Base-by-base conservation (phyloP, 2,113 vertebrate species). In the Aplodontia rufa region DNA sequence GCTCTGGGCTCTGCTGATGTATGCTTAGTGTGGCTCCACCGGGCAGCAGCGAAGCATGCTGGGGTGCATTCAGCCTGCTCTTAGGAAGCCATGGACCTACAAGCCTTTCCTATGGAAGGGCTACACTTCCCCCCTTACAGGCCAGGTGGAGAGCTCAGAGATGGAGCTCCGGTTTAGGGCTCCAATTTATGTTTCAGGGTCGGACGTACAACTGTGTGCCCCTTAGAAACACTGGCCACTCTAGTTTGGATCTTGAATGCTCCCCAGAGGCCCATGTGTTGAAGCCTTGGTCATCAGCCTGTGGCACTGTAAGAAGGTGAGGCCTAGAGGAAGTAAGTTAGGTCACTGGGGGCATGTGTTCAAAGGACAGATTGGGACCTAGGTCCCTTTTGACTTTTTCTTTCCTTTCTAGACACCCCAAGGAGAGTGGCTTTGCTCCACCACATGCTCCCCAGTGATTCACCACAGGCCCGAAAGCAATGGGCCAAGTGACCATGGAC, bases 61-160 rank as follows among this genome's bases (percentile, higher is more conserved):
- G n/a, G 35, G 14, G 28, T 1, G 3, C 32, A n/a, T 26, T 37
- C 49, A 22, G 26, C 47, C 72, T 40, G 12, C 42, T 9, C 51
- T 45, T 14, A 30, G 82, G 45, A 90, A 76, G 55, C 4, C 2
- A 17, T 16, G 42, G 66, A 5, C 20, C 71, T 32, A 49, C 47
- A 0, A 1, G 49, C n/a, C 14, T 28, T 47, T 51, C 68, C 71
- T 5, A 1, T 0, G 19, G 17, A 47, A 11, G 42, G 30, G 3
- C 42, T 42, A 10, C 0, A 10, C 51, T 66, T 53, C 55, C 81
- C 22, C 28, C 35, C 51, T 1, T 11, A 26, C 71, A 72, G 79
- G 37, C 40, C 53, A 60, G 58, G 78, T 40, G 37, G 26, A 28
- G 55, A 76, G 35, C 47, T 79, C 88, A 82, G 81, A 51, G 55